A percentile compares a stretch with the other conserved stretches of the same genome.
Evolutionary conservation across 2,888 invertebrate species (phyloP).

Genomic region (Gari tellinella): DNA sequence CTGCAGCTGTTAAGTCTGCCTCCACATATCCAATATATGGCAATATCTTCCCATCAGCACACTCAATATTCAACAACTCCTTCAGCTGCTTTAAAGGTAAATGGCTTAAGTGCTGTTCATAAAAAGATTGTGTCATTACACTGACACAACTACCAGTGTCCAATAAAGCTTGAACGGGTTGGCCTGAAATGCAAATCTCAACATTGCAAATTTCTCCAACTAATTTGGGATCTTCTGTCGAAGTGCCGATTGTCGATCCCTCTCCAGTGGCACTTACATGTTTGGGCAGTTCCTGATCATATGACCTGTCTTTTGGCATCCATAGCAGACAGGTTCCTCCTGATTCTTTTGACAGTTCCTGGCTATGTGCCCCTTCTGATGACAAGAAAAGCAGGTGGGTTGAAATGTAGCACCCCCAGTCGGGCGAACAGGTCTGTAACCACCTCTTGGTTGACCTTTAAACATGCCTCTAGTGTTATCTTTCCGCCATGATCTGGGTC

Average conservation of each 20-base stretch:
- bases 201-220: slow-evolving; percentile 31
- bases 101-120: background rate
- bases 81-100: background rate
- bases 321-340: background rate
- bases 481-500: background rate
- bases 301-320: slow-evolving; percentile 15
- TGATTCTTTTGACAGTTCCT: slow-evolving; percentile 6
- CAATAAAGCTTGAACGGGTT: slow-evolving; percentile 11
- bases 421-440: background rate
- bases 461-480: background rate
- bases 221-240: slow-evolving; percentile 14
- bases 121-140: slow-evolving; percentile 8
- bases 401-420: slow-evolving; percentile 11
- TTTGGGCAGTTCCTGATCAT: slow-evolving; percentile 33
- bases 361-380: slow-evolving; percentile 19
- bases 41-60: slow-evolving; percentile 23
- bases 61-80: slow-evolving; percentile 14
- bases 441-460: background rate
- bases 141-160: slow-evolving; percentile 31
- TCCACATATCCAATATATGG: slow-evolving; percentile 31
- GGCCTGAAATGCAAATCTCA: slow-evolving; percentile 1
- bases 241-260: slow-evolving; percentile 20
- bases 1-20: background rate
- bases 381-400: slow-evolving; percentile 16
- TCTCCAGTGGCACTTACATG: slow-evolving; percentile 12